Conservation (phyloP, 2,888 invertebrate species). For the Spilarctia lutea region DNA sequence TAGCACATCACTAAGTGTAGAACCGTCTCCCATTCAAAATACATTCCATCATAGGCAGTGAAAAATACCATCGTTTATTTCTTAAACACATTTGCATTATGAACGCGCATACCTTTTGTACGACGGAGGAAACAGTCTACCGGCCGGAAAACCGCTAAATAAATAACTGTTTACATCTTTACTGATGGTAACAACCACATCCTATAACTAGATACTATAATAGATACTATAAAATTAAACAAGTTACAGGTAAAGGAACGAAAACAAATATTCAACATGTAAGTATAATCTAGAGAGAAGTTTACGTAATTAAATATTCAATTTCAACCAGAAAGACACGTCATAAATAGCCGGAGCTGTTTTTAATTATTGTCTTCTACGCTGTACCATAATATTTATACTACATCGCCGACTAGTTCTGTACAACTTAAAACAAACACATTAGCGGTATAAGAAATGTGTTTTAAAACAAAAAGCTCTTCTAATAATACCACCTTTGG, state of each 20-base stretch:
- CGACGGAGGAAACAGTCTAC: slow-evolving; percentile 36
- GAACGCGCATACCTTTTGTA: slow-evolving; percentile 35
- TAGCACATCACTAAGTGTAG: slow-evolving; percentile 35
- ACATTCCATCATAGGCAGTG: slow-evolving; percentile 46
- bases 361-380: slow-evolving; percentile 6
- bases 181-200: slow-evolving; percentile 67
- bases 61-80: slow-evolving; percentile 64
- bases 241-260: slow-evolving; percentile 34
- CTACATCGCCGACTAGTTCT: neutral
- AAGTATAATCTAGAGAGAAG: slow-evolving; percentile 11
- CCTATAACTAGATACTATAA: slow-evolving; percentile 73
- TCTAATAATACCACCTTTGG: slow-evolving; percentile 20
- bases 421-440: slow-evolving; percentile 8
- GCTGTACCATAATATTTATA: slow-evolving; percentile 4
- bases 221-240: slow-evolving; percentile 57
- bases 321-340: neutral
- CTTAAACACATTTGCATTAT: slow-evolving; percentile 51
- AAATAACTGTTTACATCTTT: slow-evolving; percentile 74
- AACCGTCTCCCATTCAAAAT: slow-evolving; percentile 51
- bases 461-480: slow-evolving; percentile 15
- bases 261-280: slow-evolving; percentile 29
- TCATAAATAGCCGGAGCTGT: slow-evolving; percentile 1
- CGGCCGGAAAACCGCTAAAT: slow-evolving; percentile 74
- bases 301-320: slow-evolving; percentile 28
- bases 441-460: neutral